phyloP scores from a whole-genome alignment of 2,888 invertebrate genomes.

The Cactoblastis cactorum region DNA sequence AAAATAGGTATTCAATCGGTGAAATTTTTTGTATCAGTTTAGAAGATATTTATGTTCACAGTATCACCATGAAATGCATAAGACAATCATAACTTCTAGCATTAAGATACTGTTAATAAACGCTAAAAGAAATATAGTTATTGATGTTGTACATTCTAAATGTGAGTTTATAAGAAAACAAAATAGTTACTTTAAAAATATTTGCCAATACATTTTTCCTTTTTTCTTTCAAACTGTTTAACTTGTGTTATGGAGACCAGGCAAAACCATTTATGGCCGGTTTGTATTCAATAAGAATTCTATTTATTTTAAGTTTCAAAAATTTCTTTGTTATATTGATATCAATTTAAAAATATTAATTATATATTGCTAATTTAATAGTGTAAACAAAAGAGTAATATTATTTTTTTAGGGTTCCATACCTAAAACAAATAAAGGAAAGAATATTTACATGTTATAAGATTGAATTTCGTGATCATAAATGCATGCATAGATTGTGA shows the following conservation, averaged over 20 bases:
- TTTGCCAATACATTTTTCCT: background rate
- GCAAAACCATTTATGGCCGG: constrained; percentile 31
- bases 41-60: constrained; percentile 7
- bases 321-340: background rate
- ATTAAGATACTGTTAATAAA: constrained; percentile 28
- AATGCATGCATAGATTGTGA: too few relatives aligned
- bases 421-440: too few relatives aligned
- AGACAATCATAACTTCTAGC: constrained; percentile 35
- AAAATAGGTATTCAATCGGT: too few relatives aligned
- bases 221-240: constrained; percentile 31
- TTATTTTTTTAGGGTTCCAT: too few relatives aligned
- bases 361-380: too few relatives aligned
- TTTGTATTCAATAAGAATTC: constrained; percentile 29
- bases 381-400: too few relatives aligned
- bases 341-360: background rate
- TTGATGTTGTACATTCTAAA: constrained; percentile 24
- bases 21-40: constrained; percentile 4
- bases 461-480: too few relatives aligned
- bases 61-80: constrained; percentile 49
- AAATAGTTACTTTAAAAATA: constrained; percentile 20
- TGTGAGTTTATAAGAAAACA: constrained; percentile 39
- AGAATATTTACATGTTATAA: too few relatives aligned
- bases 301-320: background rate
- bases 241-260: constrained; percentile 34
- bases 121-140: constrained; percentile 32